A percentile compares a stretch with the other conserved stretches of the same genome.
Conservation (phyloP, 2,888 invertebrate genomes). For the Netelia inedita region DNA sequence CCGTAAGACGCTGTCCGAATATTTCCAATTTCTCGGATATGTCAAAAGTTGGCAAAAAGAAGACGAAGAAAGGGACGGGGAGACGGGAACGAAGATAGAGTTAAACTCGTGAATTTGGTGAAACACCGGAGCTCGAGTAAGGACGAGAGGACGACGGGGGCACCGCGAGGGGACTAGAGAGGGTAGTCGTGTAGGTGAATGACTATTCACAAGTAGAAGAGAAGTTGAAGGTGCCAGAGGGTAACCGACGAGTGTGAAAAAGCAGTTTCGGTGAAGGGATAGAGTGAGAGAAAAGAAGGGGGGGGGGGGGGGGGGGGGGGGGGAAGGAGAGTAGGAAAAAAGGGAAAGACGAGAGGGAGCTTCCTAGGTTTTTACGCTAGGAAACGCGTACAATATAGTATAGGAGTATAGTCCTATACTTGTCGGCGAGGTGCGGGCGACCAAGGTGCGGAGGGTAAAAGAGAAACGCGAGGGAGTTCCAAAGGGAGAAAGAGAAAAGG, state of each 20-base stretch:
- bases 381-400: conserved; percentile 44
- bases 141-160: conserved; percentile 18
- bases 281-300: conserved; percentile 23
- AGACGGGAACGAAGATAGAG: conserved; percentile 5
- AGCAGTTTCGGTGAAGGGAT: conserved; percentile 36
- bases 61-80: neutral
- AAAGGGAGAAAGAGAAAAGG: conserved; percentile 51
- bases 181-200: conserved; percentile 50
- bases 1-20: conserved; percentile 46
- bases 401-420: conserved; percentile 27
- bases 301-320: conserved; percentile 18
- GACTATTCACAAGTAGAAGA: conserved; percentile 52
- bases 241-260: conserved; percentile 54
- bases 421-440: conserved; percentile 21
- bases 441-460: conserved; percentile 65
- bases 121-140: conserved; percentile 36
- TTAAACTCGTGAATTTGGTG: conserved; percentile 56
- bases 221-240: conserved; percentile 48
- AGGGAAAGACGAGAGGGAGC: conserved; percentile 28
- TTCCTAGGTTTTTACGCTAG: conserved; percentile 50
- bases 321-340: neutral
- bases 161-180: conserved; percentile 6
- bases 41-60: conserved; percentile 51
- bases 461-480: conserved; percentile 70
- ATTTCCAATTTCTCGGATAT: conserved; percentile 62